Base-by-base conservation (phyloP, 2,888 invertebrate species). In the Pyrrhia umbra region DNA sequence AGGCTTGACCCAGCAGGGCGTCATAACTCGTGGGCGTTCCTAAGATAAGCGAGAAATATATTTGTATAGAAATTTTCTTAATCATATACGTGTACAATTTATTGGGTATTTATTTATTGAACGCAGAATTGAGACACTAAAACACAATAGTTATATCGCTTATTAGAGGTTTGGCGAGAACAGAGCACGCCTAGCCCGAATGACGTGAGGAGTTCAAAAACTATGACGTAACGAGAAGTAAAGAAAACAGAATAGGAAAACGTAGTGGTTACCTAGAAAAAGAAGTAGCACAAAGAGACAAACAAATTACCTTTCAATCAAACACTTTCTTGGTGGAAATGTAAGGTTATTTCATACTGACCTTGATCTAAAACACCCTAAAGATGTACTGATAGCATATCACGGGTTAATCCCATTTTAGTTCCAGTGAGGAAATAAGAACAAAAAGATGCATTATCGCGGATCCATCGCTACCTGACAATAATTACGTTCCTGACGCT, bases 351-450 rank as follows among this genome's bases (percentile, higher is more conserved):
- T 6, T 23, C 6, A 46, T 20, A 10, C 20, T 51, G 54, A 43
- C 74, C 74, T 60, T 65, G 70, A 45, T 27, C 34, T 25, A 51
- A 42, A 59, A 59, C 13, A 54, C 30, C n/a, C 34, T 52, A 60
- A 52, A 60, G 40, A 42, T 52, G 21, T 70, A 68, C 77, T 77
- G 59, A 67, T 79, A 80, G 70, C 72, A 79, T 73, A 64, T 27
- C 45, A 52, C 52, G n/a, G 54, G 51, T 50, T 74, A 65, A 75
- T 70, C 75, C 75, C 70, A 79, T 75, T 82, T 84, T 82, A 78
- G 86, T 88, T 88, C 87, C 88, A 86, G 82, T 85, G 88, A 85
- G 85, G 86, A 88, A 88, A 83, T 87, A 89, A 82, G 88, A 86
- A 92, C 88, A 90, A 90, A 89, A 88, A 86, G 72, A 15, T 79